Conservation (phyloP, 2,113 vertebrate genomes). For the Bungarus multicinctus region DNA sequence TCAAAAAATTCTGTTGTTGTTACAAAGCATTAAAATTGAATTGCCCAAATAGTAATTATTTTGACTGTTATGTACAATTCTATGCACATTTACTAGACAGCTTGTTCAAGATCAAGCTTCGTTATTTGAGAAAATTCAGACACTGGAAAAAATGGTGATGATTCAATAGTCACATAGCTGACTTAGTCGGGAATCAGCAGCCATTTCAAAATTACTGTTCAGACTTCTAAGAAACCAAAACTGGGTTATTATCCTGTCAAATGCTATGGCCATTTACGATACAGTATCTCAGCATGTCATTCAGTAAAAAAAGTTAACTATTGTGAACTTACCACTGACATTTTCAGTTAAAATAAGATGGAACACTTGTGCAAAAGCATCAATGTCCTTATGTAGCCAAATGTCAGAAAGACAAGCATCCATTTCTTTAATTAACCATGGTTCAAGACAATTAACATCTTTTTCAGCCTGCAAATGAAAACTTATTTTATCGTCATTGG, state of each 20-base stretch:
- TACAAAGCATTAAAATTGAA: neutral
- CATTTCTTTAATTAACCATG: conserved; percentile 88
- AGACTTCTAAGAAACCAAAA: neutral
- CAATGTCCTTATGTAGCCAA: conserved; percentile 83
- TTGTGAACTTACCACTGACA: conserved; percentile 80
- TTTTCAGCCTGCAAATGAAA: conserved; percentile 73
- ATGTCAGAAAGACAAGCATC: conserved; percentile 89
- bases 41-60: neutral
- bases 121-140: neutral
- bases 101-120: neutral
- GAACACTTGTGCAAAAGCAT: conserved; percentile 87
- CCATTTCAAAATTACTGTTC: neutral
- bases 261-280: neutral
- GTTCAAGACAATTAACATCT: conserved; percentile 78
- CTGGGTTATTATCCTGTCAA: neutral
- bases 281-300: neutral
- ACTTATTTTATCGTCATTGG: neutral
- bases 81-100: neutral
- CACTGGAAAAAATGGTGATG: neutral
- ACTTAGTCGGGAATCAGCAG: neutral
- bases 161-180: neutral
- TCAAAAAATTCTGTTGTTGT: neutral
- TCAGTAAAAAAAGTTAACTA: neutral
- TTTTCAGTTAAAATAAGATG: conserved; percentile 89
- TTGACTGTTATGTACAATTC: neutral